phyloP scores from a whole-genome alignment of 1,140 invertebrate species.

The Trinorchestia longiramus region DNA sequence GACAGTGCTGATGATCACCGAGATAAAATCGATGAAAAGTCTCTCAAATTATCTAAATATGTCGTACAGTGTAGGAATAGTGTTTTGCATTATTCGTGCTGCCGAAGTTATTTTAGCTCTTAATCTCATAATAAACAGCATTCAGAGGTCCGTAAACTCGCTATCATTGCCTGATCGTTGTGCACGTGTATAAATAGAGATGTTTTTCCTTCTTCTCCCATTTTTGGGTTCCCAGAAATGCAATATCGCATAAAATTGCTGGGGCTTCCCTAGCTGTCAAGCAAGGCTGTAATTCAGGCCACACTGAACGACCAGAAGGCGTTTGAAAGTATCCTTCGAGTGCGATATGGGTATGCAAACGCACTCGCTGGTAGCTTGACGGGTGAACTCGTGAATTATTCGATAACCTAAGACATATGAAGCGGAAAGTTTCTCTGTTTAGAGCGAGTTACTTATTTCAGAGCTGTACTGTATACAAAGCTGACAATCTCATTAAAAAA shows the following conservation, averaged over 20 bases:
- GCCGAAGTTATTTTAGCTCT: conserved; percentile 20
- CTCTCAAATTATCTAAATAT: not conserved
- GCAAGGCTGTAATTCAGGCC: not conserved
- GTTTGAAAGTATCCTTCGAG: not conserved
- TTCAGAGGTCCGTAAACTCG: conserved; percentile 22
- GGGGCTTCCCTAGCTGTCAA: not conserved
- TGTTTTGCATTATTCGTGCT: not conserved
- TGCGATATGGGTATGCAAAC: not conserved
- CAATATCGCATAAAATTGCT: conserved; percentile 28
- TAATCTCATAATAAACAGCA: conserved; percentile 44
- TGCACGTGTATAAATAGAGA: conserved; percentile 12
- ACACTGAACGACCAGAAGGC: not conserved
- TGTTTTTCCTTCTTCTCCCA: conserved; percentile 35
- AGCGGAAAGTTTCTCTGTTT: not conserved
- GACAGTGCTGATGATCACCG: not conserved
- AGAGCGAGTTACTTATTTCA: not conserved
- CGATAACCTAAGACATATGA: not conserved
- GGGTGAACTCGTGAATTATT: not conserved
- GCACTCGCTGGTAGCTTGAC: not conserved
- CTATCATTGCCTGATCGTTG: conserved; percentile 43
- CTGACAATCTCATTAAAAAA: not conserved
- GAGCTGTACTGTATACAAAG: not conserved
- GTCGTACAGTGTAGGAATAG: not conserved
- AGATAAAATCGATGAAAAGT: not conserved
- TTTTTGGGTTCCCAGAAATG: not conserved